These are phyloP conservation scores for Drepana falcataria DNA, from an alignment of 2,888 invertebrate genomes.

Conservation along the genomic window DNA sequence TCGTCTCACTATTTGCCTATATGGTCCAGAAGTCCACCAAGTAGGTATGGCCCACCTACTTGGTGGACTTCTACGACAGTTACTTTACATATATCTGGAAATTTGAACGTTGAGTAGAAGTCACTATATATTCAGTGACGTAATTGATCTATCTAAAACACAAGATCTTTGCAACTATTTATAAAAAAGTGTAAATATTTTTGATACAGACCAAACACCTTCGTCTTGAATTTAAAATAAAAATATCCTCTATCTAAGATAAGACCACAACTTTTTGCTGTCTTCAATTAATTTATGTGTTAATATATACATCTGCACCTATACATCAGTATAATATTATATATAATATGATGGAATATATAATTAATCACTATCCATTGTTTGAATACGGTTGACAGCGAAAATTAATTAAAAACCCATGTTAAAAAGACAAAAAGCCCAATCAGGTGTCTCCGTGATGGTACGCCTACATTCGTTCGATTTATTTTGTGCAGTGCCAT, in stretches of 20 bases:
- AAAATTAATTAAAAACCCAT: constrained; percentile 77
- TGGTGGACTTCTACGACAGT: no score
- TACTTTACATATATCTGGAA: no score
- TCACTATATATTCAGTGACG: no score
- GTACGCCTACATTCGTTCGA: constrained; percentile 69
- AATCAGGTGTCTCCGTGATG: constrained; percentile 61
- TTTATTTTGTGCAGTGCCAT: constrained; percentile 59
- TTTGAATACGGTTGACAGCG: constrained; percentile 69
- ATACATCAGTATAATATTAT: constrained; percentile 35
- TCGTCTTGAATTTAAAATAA: not conserved
- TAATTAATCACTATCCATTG: constrained; percentile 71
- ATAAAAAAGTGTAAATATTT: no score
- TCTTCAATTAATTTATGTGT: no score
- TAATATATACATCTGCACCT: constrained; percentile 15
- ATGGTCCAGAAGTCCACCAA: no score
- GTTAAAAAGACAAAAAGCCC: constrained; percentile 62
- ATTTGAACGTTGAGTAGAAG: no score
- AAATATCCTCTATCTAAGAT: not conserved
- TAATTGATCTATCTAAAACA: no score
- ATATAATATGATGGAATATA: no score
- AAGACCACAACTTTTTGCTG: not conserved
- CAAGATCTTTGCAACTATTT: no score
- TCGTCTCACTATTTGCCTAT: no score
- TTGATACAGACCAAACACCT: not conserved
- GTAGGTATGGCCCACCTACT: no score